Conservation (phyloP, 2,888 invertebrate species). For the Dioctria rufipes region DNA sequence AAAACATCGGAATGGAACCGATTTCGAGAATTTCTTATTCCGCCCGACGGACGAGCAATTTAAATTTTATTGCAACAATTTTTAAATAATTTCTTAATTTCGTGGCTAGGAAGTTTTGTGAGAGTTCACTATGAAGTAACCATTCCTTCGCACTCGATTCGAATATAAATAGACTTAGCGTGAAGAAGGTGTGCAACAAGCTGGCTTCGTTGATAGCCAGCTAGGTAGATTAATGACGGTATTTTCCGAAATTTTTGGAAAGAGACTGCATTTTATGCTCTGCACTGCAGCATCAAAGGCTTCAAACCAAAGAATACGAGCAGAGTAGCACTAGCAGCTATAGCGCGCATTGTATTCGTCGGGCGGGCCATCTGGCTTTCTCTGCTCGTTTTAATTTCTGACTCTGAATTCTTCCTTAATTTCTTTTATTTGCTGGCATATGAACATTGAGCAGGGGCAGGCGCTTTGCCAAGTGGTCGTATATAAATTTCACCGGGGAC, state of each 20-base stretch:
- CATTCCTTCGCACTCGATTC: not conserved
- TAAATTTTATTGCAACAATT: slow-evolving; percentile 56
- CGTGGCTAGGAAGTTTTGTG: slow-evolving; percentile 54
- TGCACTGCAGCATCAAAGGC: not conserved
- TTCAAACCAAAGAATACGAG: not conserved
- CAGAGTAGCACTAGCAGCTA: not conserved
- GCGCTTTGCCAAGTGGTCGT: slow-evolving; percentile 43
- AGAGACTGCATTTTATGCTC: not conserved
- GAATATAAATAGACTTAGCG: not conserved
- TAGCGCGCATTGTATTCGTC: not conserved
- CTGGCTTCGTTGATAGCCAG: not conserved
- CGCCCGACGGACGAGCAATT: slow-evolving; percentile 13
- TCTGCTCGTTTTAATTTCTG: slow-evolving; percentile 17
- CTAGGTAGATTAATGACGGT: not conserved
- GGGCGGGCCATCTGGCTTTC: not conserved
- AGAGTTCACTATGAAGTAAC: slow-evolving; percentile 12
- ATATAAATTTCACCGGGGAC: slow-evolving; percentile 44
- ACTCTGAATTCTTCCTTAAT: not conserved
- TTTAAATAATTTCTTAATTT: slow-evolving; percentile 61
- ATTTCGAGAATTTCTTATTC: too few species aligned
- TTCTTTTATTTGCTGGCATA: slow-evolving; percentile 1
- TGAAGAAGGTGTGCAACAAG: slow-evolving; percentile 15
- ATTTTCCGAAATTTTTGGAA: slow-evolving; percentile 11
- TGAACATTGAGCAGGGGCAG: not conserved
- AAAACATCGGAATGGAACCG: too few species aligned